These are phyloP conservation scores for Lepidurus packardi DNA, from an alignment of 1,140 invertebrate genomes.

Conservation along the genomic window DNA sequence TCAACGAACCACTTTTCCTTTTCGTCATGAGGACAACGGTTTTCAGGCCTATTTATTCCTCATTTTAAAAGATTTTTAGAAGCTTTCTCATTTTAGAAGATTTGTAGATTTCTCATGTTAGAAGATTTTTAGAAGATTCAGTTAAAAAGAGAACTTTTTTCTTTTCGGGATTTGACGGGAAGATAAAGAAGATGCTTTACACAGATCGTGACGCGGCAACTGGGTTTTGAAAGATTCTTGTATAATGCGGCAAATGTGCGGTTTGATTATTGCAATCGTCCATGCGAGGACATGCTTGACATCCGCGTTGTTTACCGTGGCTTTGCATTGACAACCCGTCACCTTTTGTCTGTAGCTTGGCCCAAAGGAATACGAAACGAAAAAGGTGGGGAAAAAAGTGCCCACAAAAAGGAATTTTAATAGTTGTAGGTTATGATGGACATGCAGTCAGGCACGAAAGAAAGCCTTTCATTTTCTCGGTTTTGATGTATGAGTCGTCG, in stretches of 20 bases:
- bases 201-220: neutral
- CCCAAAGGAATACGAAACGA: neutral
- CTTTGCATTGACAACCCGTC: conserved; percentile 13
- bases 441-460: conserved; percentile 18
- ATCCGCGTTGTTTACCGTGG: conserved; percentile 17
- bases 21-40: neutral
- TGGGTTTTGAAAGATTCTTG: neutral
- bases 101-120: no score
- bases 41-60: neutral
- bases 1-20: neutral
- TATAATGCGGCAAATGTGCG: neutral
- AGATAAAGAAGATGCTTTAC: neutral
- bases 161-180: no score
- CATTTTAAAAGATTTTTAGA: neutral
- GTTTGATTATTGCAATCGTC: neutral
- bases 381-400: neutral
- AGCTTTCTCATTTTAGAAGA: neutral
- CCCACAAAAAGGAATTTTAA: neutral
- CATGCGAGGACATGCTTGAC: conserved; percentile 4
- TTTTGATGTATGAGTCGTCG: conserved; percentile 21
- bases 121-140: neutral
- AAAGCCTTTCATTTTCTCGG: neutral
- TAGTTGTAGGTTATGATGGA: conserved; percentile 17
- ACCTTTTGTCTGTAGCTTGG: neutral
- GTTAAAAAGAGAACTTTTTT: neutral